Evolutionary conservation across 1,140 invertebrate genomes (phyloP), one percentile per base, ranked within the genome.

Genomic region (Hylyphantes graminicola): DNA sequence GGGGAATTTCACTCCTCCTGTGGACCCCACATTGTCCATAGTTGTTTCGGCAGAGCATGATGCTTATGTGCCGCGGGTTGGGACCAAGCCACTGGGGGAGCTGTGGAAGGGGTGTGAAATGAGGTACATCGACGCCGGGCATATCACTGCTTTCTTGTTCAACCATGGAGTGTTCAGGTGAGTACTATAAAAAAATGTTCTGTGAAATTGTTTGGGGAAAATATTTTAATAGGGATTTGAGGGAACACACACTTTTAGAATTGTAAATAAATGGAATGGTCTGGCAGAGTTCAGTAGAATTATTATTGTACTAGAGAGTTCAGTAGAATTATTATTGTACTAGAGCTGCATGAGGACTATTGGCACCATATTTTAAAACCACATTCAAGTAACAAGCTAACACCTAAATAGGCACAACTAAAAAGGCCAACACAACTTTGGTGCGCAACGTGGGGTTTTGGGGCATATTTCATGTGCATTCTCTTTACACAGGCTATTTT

Each of bases 81-180:
- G 94, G 75, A 94, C 95, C 53, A 93, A 94, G 77, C 93, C 93
- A 77, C 90, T 98, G 21, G 93, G 95, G 86, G 93, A 97, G 86
- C 93, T 98, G 79, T 99, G 97, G 97, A 96, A 96, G 0, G 96
- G 96, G 10, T 93, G 93, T 61, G 94, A 96, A 89, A 92, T 99
- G 75, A 93, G 95, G 65, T 96, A 95, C 89, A 92, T 99, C 51
- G 92, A 96, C 89, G 93, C 94, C 65, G 98, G 98, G 0, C 97
- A 99, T 90, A 94, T 99, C 2, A 92, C 93, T 84, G 96, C 96
- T 0, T 98, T 97, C 89, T 90, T 98, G 68, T 92, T 96, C 78
- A 93, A 97, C 88, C 94, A 96, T 88, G 93, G 94, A 88, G 90
- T 94, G 7, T 98, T 98, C 89, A 94, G 96, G 95, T 96, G 91